Base-by-base conservation (phyloP, 2,888 invertebrate species). In the Blastobasis adustella region DNA sequence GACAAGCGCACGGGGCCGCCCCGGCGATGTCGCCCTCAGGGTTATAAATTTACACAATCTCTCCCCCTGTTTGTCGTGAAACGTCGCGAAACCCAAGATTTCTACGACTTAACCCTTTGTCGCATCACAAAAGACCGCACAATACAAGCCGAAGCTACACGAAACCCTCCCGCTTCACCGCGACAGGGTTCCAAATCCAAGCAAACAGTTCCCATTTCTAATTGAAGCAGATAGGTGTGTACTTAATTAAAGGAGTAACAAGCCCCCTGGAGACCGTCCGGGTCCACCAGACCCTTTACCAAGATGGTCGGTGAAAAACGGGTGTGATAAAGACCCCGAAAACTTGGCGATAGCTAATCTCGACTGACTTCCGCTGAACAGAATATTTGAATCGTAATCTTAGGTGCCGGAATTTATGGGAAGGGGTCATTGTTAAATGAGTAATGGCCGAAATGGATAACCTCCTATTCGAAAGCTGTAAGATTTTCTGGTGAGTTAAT, bases 221-320 rank as follows among this genome's bases (percentile, higher is more conserved):
- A 83, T 82, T 82, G 78, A 73, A 70, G 65, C 65, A 76, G 79
- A 79, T 80, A 82, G 82, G 82, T 83, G 79, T 71, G 63, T 66
- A 66, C 65, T 71, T 83, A 82, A 84, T 86, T 84, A 83, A 71
- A 67, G 66, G 71, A 72, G 71, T 85, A 84, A 85, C 79, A 69
- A 82, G 76, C 63, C 75, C 85, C 79, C 75, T 0, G 2, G 81
- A 75, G 83, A 77, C 60, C 38, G 39, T 47, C 46, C 44, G 41
- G 50, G 55, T 53, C 39, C 40, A 51, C 7, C n/a, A 49, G 10
- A 9, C 60, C 62, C 56, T 58, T 54, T 51, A 52, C 58, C 47
- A 76, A 76, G 77, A 76, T 76, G 74, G 42, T 61, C 60, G 58
- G 57, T 76, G 79, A 73, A 70, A 76, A 76, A 77, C 69, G 72